These are phyloP conservation scores for Pocillopora meandrina DNA, from an alignment of 92 coral and sea anemone species.

Conservation along the genomic window DNA sequence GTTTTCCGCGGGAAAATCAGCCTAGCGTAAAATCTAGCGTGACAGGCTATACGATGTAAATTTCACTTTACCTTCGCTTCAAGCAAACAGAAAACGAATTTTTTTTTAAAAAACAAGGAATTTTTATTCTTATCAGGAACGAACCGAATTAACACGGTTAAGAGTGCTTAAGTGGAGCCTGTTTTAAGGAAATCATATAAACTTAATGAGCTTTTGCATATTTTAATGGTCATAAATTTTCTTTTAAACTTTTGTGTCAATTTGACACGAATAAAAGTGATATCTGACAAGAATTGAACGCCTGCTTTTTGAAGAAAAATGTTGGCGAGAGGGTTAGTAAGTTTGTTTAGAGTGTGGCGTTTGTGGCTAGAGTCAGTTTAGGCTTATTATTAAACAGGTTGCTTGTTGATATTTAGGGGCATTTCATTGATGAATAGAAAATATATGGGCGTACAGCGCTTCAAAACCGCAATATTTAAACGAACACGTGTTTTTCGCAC, in stretches of 20 bases:
- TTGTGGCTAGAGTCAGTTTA: constrained; percentile 42
- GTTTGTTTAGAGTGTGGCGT: constrained; percentile 48
- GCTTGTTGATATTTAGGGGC: constrained; percentile 65
- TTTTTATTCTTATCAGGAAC: constrained; percentile 31
- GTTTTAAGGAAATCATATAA: constrained; percentile 48
- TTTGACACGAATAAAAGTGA: constrained; percentile 6
- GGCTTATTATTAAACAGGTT: constrained; percentile 66
- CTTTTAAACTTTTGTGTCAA: constrained; percentile 3
- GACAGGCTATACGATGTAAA: constrained; percentile 25
- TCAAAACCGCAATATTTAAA: constrained; percentile 58
- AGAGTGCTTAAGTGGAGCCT: constrained; percentile 45
- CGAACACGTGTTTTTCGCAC: constrained; percentile 60
- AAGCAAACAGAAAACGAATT: constrained; percentile 23
- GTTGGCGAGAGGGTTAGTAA: neutral
- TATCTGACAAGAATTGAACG: neutral
- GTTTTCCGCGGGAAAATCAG: constrained; percentile 92
- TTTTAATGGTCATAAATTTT: constrained; percentile 51
- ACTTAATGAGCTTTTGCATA: constrained; percentile 75
- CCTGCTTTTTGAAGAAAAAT: neutral
- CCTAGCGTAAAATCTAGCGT: constrained; percentile 67
- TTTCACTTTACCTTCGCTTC: neutral
- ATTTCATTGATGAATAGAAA: constrained; percentile 70
- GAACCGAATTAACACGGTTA: constrained; percentile 29
- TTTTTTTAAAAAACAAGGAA: constrained; percentile 6
- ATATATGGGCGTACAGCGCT: constrained; percentile 54